Base-by-base conservation (phyloP, 2,797 vertebrate genomes). In the Lophius americanus region DNA sequence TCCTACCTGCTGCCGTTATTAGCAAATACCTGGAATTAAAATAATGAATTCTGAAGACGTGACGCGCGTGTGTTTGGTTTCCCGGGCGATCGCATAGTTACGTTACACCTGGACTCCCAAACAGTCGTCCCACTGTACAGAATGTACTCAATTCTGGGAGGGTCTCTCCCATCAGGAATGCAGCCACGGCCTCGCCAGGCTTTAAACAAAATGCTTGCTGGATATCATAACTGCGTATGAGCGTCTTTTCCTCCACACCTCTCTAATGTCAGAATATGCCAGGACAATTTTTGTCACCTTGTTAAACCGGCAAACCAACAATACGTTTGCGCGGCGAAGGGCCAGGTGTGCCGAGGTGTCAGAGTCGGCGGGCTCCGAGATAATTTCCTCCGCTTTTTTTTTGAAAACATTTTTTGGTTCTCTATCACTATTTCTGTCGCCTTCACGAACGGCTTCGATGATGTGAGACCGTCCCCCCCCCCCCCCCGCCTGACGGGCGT, bases 31-130 rank as follows among this genome's bases (percentile, higher is more conserved):
- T 23, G 23, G 23, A 23, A 23, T 23, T 23, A 23, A 23, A 23
- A 23, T 23, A 23, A 23, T 23, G 23, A 23, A 23, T 23, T 23
- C 43, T 13, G 42, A 2, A 36, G 39, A 50, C 14, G 49, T 33
- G 38, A 44, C n/a, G 9, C 0, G 14, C 52, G 63, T 51, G 3
- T 52, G 49, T 48, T 61, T 56, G 64, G 57, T 58, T 72, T 51
- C n/a, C 32, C 11, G 2, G n/a, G 49, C 1, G 35, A 10, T 55
- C 41, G 6, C 23, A 7, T 44, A 47, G 35, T 39, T 51, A 42
- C 13, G 14, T 51, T 44, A n/a, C 36, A 55, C 64, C 54, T 68
- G 68, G 60, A 50, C 41, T 54, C 10, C 4, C n/a, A 52, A 71
- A 46, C 12, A 51, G 36, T 9, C 6, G 10, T 39, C n/a, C 51